Conservation (phyloP, 2,888 invertebrate species). For the Caenorhabditis doughertyi region DNA sequence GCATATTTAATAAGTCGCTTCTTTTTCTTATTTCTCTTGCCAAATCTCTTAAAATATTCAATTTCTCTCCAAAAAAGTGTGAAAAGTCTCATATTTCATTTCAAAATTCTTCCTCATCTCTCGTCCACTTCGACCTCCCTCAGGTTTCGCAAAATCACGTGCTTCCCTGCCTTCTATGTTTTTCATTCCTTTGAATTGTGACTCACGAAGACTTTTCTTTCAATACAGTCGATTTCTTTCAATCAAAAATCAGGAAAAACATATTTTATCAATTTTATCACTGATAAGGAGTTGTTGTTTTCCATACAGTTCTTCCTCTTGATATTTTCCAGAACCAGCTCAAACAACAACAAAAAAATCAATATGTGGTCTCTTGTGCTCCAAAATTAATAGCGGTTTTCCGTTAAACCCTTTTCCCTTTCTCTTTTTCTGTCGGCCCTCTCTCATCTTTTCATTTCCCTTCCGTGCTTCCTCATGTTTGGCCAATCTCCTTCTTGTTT, state of each 20-base stretch:
- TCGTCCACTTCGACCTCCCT: neutral
- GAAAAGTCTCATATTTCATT: neutral
- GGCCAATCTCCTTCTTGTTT: neutral
- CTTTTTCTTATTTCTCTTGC: neutral
- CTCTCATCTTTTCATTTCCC: constrained; percentile 3
- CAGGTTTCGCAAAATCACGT: neutral
- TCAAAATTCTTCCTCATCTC: no score
- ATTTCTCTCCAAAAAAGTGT: neutral
- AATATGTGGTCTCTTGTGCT: neutral
- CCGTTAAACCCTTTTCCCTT: constrained; percentile 17
- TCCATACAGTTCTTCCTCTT: neutral
- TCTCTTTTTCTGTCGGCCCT: neutral
- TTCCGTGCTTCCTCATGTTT: neutral
- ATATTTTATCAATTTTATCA: neutral
- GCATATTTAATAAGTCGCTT: no score
- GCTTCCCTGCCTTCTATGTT: neutral
- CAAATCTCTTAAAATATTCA: neutral
- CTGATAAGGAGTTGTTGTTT: no score
- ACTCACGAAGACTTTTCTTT: neutral
- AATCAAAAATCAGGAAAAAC: neutral
- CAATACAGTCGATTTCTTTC: no score
- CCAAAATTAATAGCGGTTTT: constrained; percentile 49
- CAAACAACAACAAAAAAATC: no score
- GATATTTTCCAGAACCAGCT: no score
- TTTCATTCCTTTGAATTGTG: neutral